Percentiles rank a stretch among this genome's conserved stretches.
Evolutionary conservation across 2,888 invertebrate species (phyloP).

Genomic region (Dicyrtoma fusca): DNA sequence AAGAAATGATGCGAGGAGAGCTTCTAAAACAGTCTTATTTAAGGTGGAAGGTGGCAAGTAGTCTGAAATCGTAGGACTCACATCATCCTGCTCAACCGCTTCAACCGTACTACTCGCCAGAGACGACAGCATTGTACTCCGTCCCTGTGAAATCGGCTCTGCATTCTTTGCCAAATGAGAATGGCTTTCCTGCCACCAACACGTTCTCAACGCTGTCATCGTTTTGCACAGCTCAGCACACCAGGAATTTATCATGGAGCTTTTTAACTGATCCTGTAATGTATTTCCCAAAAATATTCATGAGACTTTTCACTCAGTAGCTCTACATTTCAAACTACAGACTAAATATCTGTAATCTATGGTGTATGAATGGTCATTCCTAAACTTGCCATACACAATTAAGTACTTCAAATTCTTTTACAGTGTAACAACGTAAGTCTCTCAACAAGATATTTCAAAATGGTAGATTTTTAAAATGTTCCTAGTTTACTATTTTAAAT

Average conservation of each 20-base stretch:
- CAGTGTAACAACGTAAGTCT: no score
- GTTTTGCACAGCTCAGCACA: constrained; percentile 56
- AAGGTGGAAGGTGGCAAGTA: constrained; percentile 47
- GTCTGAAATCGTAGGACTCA: constrained; percentile 4
- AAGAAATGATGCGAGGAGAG: constrained; percentile 50
- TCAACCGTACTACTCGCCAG: neutral
- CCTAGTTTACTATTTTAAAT: no score
- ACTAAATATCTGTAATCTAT: neutral
- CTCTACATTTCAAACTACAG: no score
- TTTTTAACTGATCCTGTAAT: constrained; percentile 51
- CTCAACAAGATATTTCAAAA: no score
- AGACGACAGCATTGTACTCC: no score
- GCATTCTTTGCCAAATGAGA: neutral
- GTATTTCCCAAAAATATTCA: neutral
- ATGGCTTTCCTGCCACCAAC: constrained; percentile 46
- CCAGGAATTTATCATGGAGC: constrained; percentile 56
- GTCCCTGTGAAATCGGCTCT: no score
- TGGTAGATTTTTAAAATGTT: no score
- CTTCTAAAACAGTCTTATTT: constrained; percentile 42
- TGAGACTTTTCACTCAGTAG: no score
- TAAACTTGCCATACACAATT: no score
- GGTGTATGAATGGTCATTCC: no score
- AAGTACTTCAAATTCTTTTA: no score
- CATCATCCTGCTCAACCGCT: neutral
- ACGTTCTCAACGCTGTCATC: constrained; percentile 49